Base-by-base conservation (phyloP, 2,888 invertebrate species). In the Nemotelus nigrinus region DNA sequence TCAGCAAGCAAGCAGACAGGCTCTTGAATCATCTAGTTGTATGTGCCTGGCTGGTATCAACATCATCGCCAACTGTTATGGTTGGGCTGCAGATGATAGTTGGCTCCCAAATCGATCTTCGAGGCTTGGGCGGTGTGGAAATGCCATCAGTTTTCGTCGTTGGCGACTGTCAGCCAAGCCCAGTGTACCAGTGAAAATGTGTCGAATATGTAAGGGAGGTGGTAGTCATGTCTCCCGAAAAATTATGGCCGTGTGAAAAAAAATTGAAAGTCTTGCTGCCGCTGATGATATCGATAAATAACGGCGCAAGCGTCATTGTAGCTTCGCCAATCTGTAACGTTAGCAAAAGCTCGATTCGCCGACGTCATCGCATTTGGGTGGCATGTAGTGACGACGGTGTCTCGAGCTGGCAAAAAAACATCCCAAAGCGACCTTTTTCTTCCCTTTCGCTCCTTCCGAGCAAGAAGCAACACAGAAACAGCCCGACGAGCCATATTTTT, bases 271-370 rank as follows among this genome's bases (percentile, higher is more conserved):
- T 64, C 57, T 72, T 58, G 64, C 48, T 65, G 71, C 68, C 76
- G 76, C 43, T 76, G 68, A 60, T 77, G 50, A 77, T 55, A 68
- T 70, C 67, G 77, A 77, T 77, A 68, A 79, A 77, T 77, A 74
- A 77, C 77, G 74, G 77, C 79, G 79, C 79, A 77, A 77, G 79
- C 79, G 77, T 77, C 60, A 55, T 74, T 39, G 63, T 60, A n/a
- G n/a, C n/a, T n/a, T n/a, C 2, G 71, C 5, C 43, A 45, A 64
- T 25, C 50, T 60, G 67, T 67, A 50, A 41, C 45, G 60, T 39
- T 10, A 68, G 68, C 77, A 45, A 72, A 72, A 57, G 72, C 72
- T 72, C 45, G 10, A 10, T 45, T 47, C 45, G 25, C 47, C 71
- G 71, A 45, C n/a, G 45, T 45, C 72, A 47, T 41, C n/a, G 10